Conservation (phyloP, 37 sponge, comb jelly and placozoan genomes). For the Haliclona indistincta region DNA sequence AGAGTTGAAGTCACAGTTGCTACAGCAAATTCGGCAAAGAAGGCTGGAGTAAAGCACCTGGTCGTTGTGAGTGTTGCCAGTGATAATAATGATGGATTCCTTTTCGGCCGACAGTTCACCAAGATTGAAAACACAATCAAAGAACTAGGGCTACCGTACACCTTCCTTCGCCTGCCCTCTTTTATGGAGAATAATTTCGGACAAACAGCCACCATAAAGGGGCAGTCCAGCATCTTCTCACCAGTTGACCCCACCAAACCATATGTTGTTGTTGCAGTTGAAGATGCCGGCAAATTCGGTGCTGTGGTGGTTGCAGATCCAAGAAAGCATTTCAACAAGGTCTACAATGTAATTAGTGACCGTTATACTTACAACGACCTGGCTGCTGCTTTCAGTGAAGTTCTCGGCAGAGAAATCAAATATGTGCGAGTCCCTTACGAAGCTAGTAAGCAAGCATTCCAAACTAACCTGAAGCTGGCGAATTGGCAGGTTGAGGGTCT, state of each 20-base stretch:
- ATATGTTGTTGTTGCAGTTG: constrained; percentile 10
- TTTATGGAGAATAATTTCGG: constrained; percentile 31
- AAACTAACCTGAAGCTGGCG: background rate
- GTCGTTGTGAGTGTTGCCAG: constrained; percentile 29
- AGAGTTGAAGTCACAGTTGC: constrained; percentile 17
- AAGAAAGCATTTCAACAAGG: constrained; percentile 26
- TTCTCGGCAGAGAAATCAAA: constrained; percentile 39
- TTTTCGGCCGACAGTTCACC: constrained; percentile 28
- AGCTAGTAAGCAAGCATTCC: constrained; percentile 26
- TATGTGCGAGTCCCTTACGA: constrained; percentile 45
- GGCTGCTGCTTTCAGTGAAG: constrained; percentile 22
- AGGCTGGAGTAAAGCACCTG: constrained; percentile 41
- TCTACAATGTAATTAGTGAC: constrained; percentile 50
- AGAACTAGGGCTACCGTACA: constrained; percentile 29
- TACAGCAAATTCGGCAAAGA: constrained; percentile 43
- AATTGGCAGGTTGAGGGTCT: constrained; percentile 51
- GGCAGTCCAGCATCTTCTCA: constrained; percentile 3
- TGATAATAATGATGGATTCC: constrained; percentile 14
- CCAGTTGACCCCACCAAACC: constrained; percentile 20
- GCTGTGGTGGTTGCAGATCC: constrained; percentile 47
- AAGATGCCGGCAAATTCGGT: constrained; percentile 49
- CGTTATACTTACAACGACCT: constrained; percentile 41
- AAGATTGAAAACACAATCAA: constrained; percentile 18
- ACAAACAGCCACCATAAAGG: background rate
- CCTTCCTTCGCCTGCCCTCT: constrained; percentile 43